Evolutionary conservation across 2,888 invertebrate genomes (phyloP).

Genomic region (Entomobrya multifasciata): DNA sequence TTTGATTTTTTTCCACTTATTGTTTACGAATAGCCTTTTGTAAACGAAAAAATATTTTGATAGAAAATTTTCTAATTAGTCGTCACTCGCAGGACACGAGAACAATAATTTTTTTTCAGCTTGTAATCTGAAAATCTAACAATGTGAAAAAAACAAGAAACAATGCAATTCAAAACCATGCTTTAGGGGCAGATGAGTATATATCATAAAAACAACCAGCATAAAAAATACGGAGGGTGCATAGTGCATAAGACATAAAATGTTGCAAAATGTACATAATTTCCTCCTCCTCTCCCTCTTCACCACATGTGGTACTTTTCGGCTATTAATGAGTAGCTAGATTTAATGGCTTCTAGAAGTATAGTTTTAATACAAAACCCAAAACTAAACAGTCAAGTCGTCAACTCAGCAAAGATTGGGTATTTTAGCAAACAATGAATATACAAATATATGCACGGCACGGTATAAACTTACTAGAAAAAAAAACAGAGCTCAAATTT

Average conservation of each 20-base stretch:
- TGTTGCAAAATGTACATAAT: not conserved
- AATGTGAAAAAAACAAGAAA: not conserved
- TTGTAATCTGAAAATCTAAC: not conserved
- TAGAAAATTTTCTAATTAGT: conserved; percentile 22
- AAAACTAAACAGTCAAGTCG: not conserved
- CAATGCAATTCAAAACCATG: too few relatives aligned
- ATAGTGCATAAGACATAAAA: not conserved
- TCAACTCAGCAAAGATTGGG: conserved; percentile 9
- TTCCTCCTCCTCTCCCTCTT: not conserved
- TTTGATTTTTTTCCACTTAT: not conserved
- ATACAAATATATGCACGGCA: not conserved
- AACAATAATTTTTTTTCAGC: not conserved
- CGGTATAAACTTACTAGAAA: not conserved
- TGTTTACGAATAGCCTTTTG: not conserved
- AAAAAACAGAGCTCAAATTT: conserved; percentile 7
- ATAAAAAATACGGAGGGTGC: too few relatives aligned
- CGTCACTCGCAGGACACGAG: not conserved
- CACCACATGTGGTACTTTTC: conserved; percentile 24
- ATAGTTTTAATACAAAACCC: conserved; percentile 7
- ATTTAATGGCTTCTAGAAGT: not conserved
- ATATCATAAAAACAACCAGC: too few relatives aligned
- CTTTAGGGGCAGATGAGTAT: too few relatives aligned
- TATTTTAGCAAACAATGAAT: not conserved
- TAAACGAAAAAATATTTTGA: not conserved
- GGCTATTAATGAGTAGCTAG: not conserved